Percentiles rank a stretch among this genome's conserved stretches.
Evolutionary conservation across 1,140 invertebrate genomes (phyloP).

Genomic region (Ptiloglossa arizonensis): DNA sequence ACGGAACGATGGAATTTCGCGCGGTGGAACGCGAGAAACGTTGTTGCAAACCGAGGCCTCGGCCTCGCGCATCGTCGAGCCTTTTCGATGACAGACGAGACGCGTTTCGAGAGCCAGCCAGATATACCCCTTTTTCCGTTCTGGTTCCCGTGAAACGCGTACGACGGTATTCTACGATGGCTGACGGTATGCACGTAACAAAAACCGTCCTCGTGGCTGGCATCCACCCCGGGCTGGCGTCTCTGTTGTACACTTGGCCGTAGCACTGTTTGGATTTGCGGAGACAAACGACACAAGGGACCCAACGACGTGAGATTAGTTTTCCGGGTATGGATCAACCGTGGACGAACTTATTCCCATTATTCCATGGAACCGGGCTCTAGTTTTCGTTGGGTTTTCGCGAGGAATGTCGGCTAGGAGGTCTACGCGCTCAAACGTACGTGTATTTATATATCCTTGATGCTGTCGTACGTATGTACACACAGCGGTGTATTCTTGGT

Average conservation of each 20-base stretch:
- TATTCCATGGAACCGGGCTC: too few species aligned
- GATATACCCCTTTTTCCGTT: not conserved
- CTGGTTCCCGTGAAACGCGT: not conserved
- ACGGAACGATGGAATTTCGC: conserved; percentile 17
- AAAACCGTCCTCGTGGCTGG: not conserved
- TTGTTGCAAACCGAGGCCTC: not conserved
- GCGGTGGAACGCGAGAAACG: conserved; percentile 3
- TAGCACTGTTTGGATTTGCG: not conserved
- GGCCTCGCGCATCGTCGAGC: not conserved
- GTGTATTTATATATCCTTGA: too few species aligned
- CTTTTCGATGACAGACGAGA: not conserved
- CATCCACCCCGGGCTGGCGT: too few species aligned
- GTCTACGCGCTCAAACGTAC: too few species aligned
- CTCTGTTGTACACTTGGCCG: too few species aligned
- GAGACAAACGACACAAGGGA: not conserved
- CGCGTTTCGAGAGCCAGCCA: not conserved
- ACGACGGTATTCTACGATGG: not conserved
- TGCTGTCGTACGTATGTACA: too few species aligned
- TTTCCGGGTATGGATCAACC: too few species aligned
- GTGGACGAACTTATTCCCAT: too few species aligned
- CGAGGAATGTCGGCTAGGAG: too few species aligned
- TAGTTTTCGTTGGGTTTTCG: too few species aligned
- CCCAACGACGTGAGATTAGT: not conserved
- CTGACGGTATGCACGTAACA: not conserved
- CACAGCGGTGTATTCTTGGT: too few species aligned